These are phyloP conservation scores for Osmerus eperlanus DNA, from an alignment of 2,113 vertebrate species.

Conservation along the genomic window DNA sequence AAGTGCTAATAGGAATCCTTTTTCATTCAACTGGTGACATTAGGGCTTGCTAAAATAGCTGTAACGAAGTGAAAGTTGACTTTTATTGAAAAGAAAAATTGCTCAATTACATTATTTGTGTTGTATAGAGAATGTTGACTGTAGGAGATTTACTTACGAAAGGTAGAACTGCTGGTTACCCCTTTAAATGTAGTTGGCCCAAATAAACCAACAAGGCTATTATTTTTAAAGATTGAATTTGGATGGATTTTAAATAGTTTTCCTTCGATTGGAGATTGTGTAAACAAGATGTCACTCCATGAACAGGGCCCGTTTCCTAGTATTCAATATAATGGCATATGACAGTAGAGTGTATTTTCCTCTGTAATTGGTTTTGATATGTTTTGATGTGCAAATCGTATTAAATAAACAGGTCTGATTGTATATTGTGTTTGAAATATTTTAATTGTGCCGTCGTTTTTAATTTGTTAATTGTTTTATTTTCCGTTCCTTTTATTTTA, in stretches of 20 bases:
- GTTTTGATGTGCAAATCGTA: slow-evolving; percentile 72
- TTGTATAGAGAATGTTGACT: slow-evolving; percentile 36
- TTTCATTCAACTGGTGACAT: slow-evolving; percentile 22
- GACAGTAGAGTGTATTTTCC: slow-evolving; percentile 44
- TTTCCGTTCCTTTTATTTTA: no score
- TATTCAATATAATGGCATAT: slow-evolving; percentile 40
- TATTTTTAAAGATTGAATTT: neutral
- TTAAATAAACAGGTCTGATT: slow-evolving; percentile 69
- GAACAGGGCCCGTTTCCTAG: slow-evolving; percentile 37
- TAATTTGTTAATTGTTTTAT: no score
- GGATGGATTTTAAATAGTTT: neutral
- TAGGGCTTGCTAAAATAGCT: slow-evolving; percentile 36
- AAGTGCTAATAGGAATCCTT: slow-evolving; percentile 16
- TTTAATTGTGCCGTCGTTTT: neutral
- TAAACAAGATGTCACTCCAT: slow-evolving; percentile 26
- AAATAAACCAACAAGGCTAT: slow-evolving; percentile 26
- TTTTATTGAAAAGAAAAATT: slow-evolving; percentile 29
- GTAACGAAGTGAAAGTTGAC: slow-evolving; percentile 35
- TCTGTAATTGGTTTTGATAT: slow-evolving; percentile 71
- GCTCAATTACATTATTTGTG: slow-evolving; percentile 27
- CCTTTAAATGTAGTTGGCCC: slow-evolving; percentile 21
- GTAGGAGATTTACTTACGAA: slow-evolving; percentile 26
- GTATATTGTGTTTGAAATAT: slow-evolving; percentile 9
- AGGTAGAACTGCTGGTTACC: slow-evolving; percentile 37
- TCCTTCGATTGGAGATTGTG: slow-evolving; percentile 11